Percentiles rank a stretch among this genome's conserved stretches.
These are phyloP conservation scores for Cyanistes caeruleus DNA, from an alignment of 2,113 vertebrate species.

Conservation along the genomic window DNA sequence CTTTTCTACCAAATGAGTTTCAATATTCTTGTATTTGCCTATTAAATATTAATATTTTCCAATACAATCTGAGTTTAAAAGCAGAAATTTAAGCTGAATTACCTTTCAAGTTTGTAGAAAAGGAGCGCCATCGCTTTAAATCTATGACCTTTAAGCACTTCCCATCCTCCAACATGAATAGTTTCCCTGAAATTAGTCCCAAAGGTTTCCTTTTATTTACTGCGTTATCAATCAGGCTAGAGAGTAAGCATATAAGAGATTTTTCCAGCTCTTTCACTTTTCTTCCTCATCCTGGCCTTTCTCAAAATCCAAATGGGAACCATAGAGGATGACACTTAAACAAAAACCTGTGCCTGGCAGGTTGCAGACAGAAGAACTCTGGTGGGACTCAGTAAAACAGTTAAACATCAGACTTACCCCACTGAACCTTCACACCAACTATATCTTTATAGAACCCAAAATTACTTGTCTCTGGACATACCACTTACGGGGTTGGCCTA, in stretches of 20 bases:
- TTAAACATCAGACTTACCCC: fast-evolving
- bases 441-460: not conserved
- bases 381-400: fast-evolving
- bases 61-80: not conserved
- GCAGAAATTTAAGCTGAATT: not conserved
- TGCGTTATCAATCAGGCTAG: not conserved
- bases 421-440: not conserved
- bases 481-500: fast-evolving
- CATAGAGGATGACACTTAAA: not conserved
- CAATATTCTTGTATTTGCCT: conserved; percentile 20
- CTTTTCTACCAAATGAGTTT: conserved; percentile 49
- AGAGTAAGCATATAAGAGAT: not conserved
- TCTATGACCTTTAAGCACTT: not conserved
- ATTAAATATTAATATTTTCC: not conserved
- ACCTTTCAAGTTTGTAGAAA: not conserved
- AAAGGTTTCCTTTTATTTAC: not conserved
- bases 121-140: not conserved
- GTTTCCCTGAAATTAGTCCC: not conserved
- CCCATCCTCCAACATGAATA: not conserved
- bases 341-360: not conserved
- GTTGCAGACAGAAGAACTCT: not conserved
- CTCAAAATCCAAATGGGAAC: not conserved
- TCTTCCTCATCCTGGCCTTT: not conserved
- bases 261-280: not conserved
- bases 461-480: not conserved